Evolutionary conservation across 2,113 vertebrate genomes (phyloP).

Genomic region (Ophthalmolycus amberensis): DNA sequence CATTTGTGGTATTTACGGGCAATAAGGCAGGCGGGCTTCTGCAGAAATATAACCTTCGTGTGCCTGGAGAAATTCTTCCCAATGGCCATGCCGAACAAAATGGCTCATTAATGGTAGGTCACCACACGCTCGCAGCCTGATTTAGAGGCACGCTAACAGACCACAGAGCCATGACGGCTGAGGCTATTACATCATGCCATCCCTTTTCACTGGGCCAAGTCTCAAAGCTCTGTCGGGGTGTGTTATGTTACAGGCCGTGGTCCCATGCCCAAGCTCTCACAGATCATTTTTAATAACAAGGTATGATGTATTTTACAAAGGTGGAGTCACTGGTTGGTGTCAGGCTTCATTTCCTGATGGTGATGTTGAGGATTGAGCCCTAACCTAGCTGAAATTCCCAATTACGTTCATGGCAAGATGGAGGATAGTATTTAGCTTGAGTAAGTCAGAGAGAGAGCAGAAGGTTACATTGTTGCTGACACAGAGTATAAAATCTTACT

Average conservation of each 20-base stretch:
- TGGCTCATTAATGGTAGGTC: slow-evolving; percentile 65
- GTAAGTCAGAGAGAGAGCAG: slow-evolving; percentile 30
- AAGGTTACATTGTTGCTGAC: slow-evolving; percentile 43
- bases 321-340: slow-evolving; percentile 46
- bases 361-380: slow-evolving; percentile 11
- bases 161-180: slow-evolving; percentile 52
- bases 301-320: slow-evolving; percentile 31
- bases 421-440: slow-evolving; percentile 15
- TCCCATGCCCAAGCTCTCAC: slow-evolving; percentile 18
- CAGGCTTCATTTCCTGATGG: slow-evolving; percentile 50
- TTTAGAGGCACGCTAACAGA: slow-evolving; percentile 64
- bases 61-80: slow-evolving; percentile 57
- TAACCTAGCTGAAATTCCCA: slow-evolving; percentile 17
- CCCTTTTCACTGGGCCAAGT: slow-evolving; percentile 37
- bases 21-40: slow-evolving; percentile 36
- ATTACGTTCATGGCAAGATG: slow-evolving; percentile 13
- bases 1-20: slow-evolving; percentile 55
- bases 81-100: slow-evolving; percentile 60
- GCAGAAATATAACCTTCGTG: slow-evolving; percentile 53
- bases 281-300: slow-evolving; percentile 24
- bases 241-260: slow-evolving; percentile 41
- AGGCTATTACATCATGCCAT: slow-evolving; percentile 65
- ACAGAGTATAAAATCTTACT: slow-evolving; percentile 9
- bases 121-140: slow-evolving; percentile 54
- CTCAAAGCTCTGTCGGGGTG: slow-evolving; percentile 48